phyloP scores from a whole-genome alignment of 2,888 invertebrate species.

The Phalera bucephala region DNA sequence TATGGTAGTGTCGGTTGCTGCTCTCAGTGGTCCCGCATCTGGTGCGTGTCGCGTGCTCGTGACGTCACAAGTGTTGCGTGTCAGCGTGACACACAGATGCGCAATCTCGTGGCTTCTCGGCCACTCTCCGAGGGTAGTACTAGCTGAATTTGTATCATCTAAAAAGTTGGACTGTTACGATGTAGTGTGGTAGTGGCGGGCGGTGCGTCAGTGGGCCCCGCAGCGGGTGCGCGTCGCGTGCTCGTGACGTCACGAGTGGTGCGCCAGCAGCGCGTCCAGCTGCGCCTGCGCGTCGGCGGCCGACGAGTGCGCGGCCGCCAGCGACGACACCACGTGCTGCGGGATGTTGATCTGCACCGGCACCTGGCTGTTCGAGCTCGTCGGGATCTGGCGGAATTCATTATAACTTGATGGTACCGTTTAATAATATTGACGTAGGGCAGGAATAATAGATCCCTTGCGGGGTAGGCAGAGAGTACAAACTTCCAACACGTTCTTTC shows the following conservation, averaged over 20 bases:
- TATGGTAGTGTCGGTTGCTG: not conserved
- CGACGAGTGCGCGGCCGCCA: conserved; percentile 42
- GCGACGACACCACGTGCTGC: conserved; percentile 74
- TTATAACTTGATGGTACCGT: no score
- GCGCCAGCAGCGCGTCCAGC: conserved; percentile 66
- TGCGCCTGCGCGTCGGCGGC: conserved; percentile 49
- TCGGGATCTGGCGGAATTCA: conserved; percentile 81
- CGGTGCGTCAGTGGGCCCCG: not conserved
- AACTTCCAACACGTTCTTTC: no score
- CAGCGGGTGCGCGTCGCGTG: not conserved
- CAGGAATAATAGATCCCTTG: no score
- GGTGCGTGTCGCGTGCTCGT: no score
- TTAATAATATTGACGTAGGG: no score
- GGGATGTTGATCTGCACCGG: conserved; percentile 87
- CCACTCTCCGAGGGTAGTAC: no score
- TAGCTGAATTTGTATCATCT: no score
- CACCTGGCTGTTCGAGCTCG: conserved; percentile 81
- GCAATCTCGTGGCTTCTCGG: no score
- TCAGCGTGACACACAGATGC: no score
- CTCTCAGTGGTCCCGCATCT: not conserved
- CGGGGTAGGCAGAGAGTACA: no score
- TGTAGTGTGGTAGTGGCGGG: not conserved
- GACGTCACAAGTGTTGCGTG: no score
- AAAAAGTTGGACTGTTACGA: no score
- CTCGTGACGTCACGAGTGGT: conserved; percentile 59